Evolutionary conservation across 2,797 vertebrate species (phyloP), one percentile per base, ranked within the genome.

Genomic region (Pangasius macronema): DNA sequence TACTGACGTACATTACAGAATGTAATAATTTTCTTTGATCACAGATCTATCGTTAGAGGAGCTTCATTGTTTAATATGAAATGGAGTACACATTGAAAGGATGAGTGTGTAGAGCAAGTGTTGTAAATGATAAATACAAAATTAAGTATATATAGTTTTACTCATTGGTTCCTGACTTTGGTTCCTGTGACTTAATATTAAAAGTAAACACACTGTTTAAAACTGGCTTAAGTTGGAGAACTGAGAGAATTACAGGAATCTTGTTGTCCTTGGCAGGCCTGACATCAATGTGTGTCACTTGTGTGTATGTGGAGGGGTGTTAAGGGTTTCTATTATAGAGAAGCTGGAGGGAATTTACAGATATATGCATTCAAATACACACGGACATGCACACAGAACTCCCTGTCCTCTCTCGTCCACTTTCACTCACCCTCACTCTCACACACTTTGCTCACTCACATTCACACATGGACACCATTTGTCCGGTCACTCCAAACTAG

Each of bases 401-500:
- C 59, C 46, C 16, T 2, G 42, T 67, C 18, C 27, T 39, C 7
- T 67, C 63, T 83, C n/a, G 18, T 46, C 81, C 5, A 2, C n/a
- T 83, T 67, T 65, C 24, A 2, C 2, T 55, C 51, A 57, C 9
- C 57, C 36, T n/a, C 76, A 22, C 33, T 24, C n/a, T 30, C 27
- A 36, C 61, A 70, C 13, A 33, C 16, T 10, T 57, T 22, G 51
- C 36, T 39, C 70, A 46, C 39, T 36, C 33, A 49, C 46, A 27
- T 65, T 46, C 46, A 57, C 77, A 77, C 10, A 65, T 20, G 81
- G 10, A 70, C 42, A 80, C 75, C 20, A 59, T 80, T 65, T 83
- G 61, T 85, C 61, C 11, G 42, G 46, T 73, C 30, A 59, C 57
- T 80, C 20, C 75, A 88, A 55, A 72, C 73, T 46, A 27, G 33